Conservation (phyloP, 2,797 vertebrate genomes). For the Mormyrops attenuatus region DNA sequence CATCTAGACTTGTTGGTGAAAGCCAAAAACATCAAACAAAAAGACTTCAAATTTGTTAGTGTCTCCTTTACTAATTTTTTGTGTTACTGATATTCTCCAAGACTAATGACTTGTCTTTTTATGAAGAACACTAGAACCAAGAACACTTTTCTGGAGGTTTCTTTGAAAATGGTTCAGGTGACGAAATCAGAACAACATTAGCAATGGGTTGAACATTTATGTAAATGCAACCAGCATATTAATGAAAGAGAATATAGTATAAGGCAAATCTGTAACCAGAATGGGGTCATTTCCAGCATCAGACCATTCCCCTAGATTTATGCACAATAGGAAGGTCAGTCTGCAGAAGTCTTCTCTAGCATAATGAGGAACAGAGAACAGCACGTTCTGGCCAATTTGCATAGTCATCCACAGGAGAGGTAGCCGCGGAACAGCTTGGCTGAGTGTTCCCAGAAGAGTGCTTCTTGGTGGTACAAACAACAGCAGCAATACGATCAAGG, state of each 20-base stretch:
- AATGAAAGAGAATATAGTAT: neutral
- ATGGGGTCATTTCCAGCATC: neutral
- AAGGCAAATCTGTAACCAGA: neutral
- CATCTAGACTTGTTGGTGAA: neutral
- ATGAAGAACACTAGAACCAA: neutral
- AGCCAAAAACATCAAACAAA: neutral
- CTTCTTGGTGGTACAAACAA: neutral
- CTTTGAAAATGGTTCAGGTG: neutral
- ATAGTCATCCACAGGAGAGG: neutral
- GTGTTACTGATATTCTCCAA: neutral
- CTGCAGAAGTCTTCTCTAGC: neutral
- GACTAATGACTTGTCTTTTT: neutral
- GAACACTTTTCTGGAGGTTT: neutral
- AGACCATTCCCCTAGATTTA: neutral
- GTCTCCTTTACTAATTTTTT: neutral
- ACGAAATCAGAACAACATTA: neutral
- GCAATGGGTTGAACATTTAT: neutral
- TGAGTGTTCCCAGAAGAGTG: neutral
- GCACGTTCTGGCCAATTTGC: constrained; percentile 3
- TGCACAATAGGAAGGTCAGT: neutral
- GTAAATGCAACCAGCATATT: neutral
- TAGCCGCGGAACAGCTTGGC: neutral
- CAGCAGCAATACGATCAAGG: neutral
- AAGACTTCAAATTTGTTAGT: neutral
- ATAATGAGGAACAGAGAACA: neutral